These are phyloP conservation scores for Umimayanthus kanabou DNA, from an alignment of 92 coral and sea anemone species.

Conservation along the genomic window DNA sequence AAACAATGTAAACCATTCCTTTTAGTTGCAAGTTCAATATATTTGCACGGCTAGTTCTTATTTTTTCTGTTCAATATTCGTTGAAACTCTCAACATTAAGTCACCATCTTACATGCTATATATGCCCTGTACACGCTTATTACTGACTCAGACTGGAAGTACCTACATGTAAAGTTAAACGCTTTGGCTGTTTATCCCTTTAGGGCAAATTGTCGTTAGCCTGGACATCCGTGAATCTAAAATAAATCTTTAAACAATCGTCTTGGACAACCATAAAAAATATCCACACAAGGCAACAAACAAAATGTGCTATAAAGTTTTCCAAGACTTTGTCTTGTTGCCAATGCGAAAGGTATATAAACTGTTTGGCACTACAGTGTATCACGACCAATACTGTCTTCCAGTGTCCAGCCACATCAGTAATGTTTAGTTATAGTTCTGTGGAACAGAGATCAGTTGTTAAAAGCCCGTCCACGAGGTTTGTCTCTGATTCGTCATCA, in stretches of 20 bases:
- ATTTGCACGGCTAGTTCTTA: background rate
- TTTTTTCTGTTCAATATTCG: background rate
- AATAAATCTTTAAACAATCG: too few relatives aligned
- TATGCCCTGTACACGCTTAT: too few relatives aligned
- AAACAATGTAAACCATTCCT: background rate
- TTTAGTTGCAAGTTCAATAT: background rate
- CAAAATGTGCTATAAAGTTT: too few relatives aligned
- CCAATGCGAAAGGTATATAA: too few relatives aligned
- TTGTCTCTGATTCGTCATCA: background rate
- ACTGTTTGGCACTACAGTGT: background rate
- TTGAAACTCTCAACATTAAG: background rate
- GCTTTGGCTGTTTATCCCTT: background rate
- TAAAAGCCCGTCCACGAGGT: constrained; percentile 18
- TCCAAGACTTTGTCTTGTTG: background rate
- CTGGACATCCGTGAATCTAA: background rate
- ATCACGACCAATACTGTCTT: background rate
- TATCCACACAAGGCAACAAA: background rate
- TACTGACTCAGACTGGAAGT: too few relatives aligned
- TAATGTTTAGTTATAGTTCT: background rate
- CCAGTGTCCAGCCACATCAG: background rate
- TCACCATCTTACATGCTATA: background rate
- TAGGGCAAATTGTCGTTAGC: background rate
- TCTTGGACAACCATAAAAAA: background rate
- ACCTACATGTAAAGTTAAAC: background rate
- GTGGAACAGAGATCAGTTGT: constrained; percentile 34